Base-by-base conservation (phyloP, 1,140 invertebrate species). In the Lepidostoma basale region DNA sequence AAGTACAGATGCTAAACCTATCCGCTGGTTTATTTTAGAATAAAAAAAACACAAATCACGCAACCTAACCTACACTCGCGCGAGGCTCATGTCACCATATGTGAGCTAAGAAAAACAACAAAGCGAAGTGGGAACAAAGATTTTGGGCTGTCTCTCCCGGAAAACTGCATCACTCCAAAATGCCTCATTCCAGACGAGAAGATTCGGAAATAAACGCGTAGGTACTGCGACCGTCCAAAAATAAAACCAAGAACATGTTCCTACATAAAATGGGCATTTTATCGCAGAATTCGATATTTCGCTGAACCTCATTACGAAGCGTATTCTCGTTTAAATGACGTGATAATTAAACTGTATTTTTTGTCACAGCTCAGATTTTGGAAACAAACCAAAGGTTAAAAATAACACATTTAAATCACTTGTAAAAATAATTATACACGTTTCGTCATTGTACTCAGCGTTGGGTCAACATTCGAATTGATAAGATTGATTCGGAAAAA, bases 241-340 rank as follows among this genome's bases (percentile, higher is more conserved):
- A 64, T 64, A 64, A 64, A 47, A 49, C 60, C 33, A 47, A 22
- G 26, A 49, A 64, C 22, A 64, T 64, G 62, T 64, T 64, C 39
- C n/a, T 30, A 18, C 36, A 64, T 39, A 64, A 64, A 64, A 64
- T 47, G 42, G 26, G 26, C 18, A 39, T 64, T 36, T 44, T 42
- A 26, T 20, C 39, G 23, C 33, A 14, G 20, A 23, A 52, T 47
- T 64, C 10, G 14, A 47, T 30, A 23, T n/a, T 30, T 42, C 42
- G 22, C 62, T 44, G 59, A 62, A 44, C 40, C n/a, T 56, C 16
- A 56, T 56, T 33, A 18, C 26, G 26, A 22, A 56, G 16, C 16
- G 44, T 47, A 47, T 47, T 47, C 6, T 22, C 20, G 20, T 47
- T 47, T 12, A 9, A 47, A 22, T 47, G 12, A 8, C 16, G 20